phyloP scores from a whole-genome alignment of 2,113 vertebrate species.

The Campylomormyrus numenius region DNA sequence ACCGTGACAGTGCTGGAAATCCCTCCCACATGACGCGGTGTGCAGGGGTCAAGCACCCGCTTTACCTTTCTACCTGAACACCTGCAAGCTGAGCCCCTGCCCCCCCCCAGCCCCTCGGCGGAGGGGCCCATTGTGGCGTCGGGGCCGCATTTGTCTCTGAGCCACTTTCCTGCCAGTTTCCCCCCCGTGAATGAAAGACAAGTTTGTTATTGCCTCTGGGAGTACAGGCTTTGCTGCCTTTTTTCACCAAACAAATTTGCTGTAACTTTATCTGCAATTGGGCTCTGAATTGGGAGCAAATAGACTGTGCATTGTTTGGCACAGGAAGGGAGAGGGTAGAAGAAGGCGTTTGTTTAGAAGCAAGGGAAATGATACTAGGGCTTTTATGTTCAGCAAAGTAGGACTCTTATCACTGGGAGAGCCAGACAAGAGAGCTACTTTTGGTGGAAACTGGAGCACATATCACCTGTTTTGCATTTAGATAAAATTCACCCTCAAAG shows the following conservation, averaged over 20 bases:
- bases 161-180: slow-evolving; percentile 69
- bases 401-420: slow-evolving; percentile 69
- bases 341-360: slow-evolving; percentile 73
- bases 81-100: slow-evolving; percentile 75
- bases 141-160: slow-evolving; percentile 72
- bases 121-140: slow-evolving; percentile 61
- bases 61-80: slow-evolving; percentile 71
- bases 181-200: slow-evolving; percentile 75
- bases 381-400: slow-evolving; percentile 77
- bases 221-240: slow-evolving; percentile 85
- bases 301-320: slow-evolving; percentile 83
- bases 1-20: slow-evolving; percentile 60
- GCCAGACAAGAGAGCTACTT: slow-evolving; percentile 70
- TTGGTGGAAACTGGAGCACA: slow-evolving; percentile 66
- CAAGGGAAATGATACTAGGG: slow-evolving; percentile 73
- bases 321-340: slow-evolving; percentile 64
- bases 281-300: slow-evolving; percentile 80
- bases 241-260: slow-evolving; percentile 98
- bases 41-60: slow-evolving; percentile 62
- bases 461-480: slow-evolving; percentile 75
- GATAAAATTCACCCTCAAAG: slow-evolving; percentile 64
- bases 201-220: slow-evolving; percentile 82
- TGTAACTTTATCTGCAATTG: slow-evolving; percentile 99
- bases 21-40: slow-evolving; percentile 62
- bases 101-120: slow-evolving; percentile 62